Evolutionary conservation across 2,888 invertebrate genomes (phyloP), one percentile per base, ranked within the genome.

Genomic region (Tubiluchus corallicola): DNA sequence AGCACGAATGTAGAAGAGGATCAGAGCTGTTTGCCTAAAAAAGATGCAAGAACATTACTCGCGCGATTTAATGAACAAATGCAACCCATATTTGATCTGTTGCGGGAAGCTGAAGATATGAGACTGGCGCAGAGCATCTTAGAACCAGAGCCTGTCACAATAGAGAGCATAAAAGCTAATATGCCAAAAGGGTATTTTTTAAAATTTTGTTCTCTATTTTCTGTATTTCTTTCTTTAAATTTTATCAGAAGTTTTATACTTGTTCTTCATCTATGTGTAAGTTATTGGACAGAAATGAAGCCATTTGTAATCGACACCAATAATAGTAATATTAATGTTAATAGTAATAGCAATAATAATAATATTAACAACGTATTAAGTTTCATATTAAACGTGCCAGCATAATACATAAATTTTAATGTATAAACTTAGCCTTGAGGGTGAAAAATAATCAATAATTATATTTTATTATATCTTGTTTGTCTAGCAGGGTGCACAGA

Each of bases 1-100:
- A 74, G 76, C 45, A 77, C 79, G 64, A 74, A 82, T 1, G 92
- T 94, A 0, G 85, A 88, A 60, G 94, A 94, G 64, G 92, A 94
- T 67, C 79, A 82, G 55, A 84, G 85, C 38, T 87, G 88, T 13
- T 71, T 87, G 53, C 87, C 90, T 2, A 83, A 85, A 65, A 83
- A 85, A 65, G 92, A 94, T 64, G 87, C 90, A 0, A 72, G 92
- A 45, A 69, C 90, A 43, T 67, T 90, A 55, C 65, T 94, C 57
- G 88, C 88, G 2, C 3, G 55, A 62, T 90, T 87, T 61, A 92
- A 92, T 60, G 88, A 90, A 61, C 90, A 92, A 61, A 68, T 92
- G 49, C 82, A 82, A 62, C 82, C 85, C 0, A 68, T 92, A n/a
- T 92, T 82, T 64, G 78, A 83, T 55, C 67, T 94, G 20, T 66